Conservation (phyloP, 1,140 invertebrate species). For the Samia ricini region DNA sequence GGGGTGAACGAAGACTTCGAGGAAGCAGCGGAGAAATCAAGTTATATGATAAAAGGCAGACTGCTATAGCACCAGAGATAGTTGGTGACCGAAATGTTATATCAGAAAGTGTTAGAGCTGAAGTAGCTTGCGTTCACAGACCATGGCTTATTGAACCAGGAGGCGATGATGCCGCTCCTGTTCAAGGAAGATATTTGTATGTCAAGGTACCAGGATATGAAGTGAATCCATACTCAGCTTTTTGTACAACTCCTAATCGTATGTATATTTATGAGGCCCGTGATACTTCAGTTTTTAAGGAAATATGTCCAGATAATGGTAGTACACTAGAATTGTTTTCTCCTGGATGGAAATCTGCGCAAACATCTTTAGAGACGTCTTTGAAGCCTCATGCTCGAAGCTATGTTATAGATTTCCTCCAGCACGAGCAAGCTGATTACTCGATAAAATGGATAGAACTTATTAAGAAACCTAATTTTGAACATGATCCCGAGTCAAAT, state of each 20-base stretch:
- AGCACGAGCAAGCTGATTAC: constrained; percentile 84
- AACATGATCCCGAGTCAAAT: constrained; percentile 75
- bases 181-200: constrained; percentile 84
- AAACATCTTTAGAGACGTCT: constrained; percentile 70
- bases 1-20: constrained; percentile 80
- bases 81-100: constrained; percentile 71
- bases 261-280: constrained; percentile 85
- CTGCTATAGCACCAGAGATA: constrained; percentile 62
- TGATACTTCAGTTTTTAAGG: constrained; percentile 78
- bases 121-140: constrained; percentile 82
- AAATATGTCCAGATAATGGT: constrained; percentile 81
- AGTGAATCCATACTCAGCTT: constrained; percentile 75
- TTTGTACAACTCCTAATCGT: constrained; percentile 84
- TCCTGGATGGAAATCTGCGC: constrained; percentile 83
- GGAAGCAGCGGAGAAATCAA: constrained; percentile 85
- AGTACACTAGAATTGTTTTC: constrained; percentile 84
- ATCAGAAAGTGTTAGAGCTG: constrained; percentile 72
- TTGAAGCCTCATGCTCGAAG: constrained; percentile 81
- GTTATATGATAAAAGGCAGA: constrained; percentile 66
- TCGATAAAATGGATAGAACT: constrained; percentile 88
- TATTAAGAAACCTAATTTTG: constrained; percentile 82
- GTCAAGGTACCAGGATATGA: constrained; percentile 83
- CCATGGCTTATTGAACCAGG: constrained; percentile 89
- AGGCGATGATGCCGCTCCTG: constrained; percentile 71
- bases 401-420: constrained; percentile 85